Percentiles rank a stretch among this genome's conserved stretches.
These are phyloP conservation scores for Anas platyrhynchos DNA, from an alignment of 2,113 vertebrate species.

Conservation along the genomic window DNA sequence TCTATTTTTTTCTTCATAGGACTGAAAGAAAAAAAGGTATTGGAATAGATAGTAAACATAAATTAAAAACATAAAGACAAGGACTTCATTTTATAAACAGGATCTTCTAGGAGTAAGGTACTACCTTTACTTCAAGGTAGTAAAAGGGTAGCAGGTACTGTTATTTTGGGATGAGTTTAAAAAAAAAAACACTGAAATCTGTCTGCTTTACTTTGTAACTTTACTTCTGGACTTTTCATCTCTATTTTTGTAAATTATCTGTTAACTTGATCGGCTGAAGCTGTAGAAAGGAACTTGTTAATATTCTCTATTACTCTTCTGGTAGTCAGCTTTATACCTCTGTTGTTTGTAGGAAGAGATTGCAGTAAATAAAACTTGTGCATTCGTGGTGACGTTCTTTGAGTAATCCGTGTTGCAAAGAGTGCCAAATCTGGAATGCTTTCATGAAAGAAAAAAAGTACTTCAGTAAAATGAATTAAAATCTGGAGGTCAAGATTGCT, in stretches of 20 bases:
- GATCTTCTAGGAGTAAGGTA: background rate
- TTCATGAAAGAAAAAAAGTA: slow-evolving; percentile 30
- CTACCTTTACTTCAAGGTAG: background rate
- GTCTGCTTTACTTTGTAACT: background rate
- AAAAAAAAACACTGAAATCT: background rate
- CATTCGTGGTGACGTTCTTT: background rate
- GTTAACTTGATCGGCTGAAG: background rate
- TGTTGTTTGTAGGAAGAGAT: background rate
- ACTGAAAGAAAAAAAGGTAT: background rate
- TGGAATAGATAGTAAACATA: background rate
- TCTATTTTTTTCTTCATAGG: background rate
- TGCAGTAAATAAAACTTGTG: background rate
- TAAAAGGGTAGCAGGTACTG: background rate
- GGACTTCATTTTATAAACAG: background rate
- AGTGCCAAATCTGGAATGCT: background rate
- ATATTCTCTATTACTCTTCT: background rate
- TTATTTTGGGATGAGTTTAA: background rate
- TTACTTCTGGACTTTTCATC: background rate
- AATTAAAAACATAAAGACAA: background rate
- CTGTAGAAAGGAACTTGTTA: background rate
- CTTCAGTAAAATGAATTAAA: slow-evolving; percentile 23
- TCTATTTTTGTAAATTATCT: slow-evolving; percentile 5
- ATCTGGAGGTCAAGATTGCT: background rate
- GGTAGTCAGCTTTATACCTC: background rate
- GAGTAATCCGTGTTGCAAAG: background rate